These are phyloP conservation scores for Hyppa rectilinea DNA, from an alignment of 2,888 invertebrate species.

Conservation along the genomic window DNA sequence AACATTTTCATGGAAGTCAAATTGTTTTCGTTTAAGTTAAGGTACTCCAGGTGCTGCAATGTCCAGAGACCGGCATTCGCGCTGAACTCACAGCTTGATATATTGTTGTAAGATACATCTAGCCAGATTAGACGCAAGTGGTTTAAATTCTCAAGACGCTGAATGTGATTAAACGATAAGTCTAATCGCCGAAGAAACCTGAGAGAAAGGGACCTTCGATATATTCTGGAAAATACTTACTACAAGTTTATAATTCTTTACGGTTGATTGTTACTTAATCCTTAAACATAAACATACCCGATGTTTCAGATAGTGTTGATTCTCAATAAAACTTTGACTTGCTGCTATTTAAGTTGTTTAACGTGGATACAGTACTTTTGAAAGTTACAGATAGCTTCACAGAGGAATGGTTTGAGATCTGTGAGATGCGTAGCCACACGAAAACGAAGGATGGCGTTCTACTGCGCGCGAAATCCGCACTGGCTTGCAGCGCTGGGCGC, in stretches of 20 bases:
- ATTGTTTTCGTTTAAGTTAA: constrained; percentile 90
- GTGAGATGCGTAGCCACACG: too few relatives aligned
- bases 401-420: too few relatives aligned
- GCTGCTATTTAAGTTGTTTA: too few relatives aligned
- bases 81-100: constrained; percentile 85
- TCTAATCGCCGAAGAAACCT: constrained; percentile 91
- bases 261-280: background rate
- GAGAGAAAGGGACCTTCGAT: constrained; percentile 50
- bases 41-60: constrained; percentile 86
- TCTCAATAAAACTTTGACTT: too few relatives aligned
- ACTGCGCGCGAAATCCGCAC: too few relatives aligned
- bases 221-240: constrained; percentile 1
- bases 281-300: background rate
- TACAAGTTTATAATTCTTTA: constrained; percentile 11
- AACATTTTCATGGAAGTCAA: constrained; percentile 89
- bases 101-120: constrained; percentile 90
- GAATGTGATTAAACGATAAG: constrained; percentile 91
- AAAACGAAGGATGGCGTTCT: too few relatives aligned
- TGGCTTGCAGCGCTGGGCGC: too few relatives aligned
- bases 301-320: too few relatives aligned
- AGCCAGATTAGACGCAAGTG: constrained; percentile 88
- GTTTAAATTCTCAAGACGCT: constrained; percentile 90
- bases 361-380: too few relatives aligned
- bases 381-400: too few relatives aligned
- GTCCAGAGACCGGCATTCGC: constrained; percentile 86